A percentile compares a stretch with the other conserved stretches of the same genome.
phyloP scores from a whole-genome alignment of 2,113 vertebrate species.

The Geococcyx californianus region DNA sequence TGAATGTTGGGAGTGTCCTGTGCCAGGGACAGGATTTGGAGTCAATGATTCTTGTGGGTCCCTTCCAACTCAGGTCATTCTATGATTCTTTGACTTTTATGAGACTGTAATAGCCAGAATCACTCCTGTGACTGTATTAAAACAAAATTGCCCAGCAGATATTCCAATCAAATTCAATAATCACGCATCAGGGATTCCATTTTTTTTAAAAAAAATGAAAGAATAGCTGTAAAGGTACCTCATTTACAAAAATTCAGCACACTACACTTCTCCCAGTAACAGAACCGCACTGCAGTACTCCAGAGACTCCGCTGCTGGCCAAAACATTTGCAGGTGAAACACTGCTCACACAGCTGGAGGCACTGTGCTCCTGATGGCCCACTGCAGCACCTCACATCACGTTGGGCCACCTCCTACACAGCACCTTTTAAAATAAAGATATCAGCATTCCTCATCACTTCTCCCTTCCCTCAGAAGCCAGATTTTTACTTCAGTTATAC shows the following conservation, averaged over 20 bases:
- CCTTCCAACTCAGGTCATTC: too few relatives aligned
- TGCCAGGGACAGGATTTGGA: too few relatives aligned
- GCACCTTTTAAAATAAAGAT: neutral
- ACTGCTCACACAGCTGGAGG: neutral
- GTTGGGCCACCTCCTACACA: neutral
- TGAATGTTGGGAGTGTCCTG: too few relatives aligned
- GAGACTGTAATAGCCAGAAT: neutral
- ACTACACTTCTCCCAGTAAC: too few relatives aligned
- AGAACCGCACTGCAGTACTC: neutral
- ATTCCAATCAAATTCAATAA: slow-evolving; percentile 20
- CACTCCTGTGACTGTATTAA: neutral
- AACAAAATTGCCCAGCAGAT: neutral
- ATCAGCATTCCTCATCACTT: neutral
- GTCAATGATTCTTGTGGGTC: too few relatives aligned
- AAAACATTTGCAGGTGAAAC: neutral
- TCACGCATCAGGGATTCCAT: neutral
- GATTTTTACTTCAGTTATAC: neutral
- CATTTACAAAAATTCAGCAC: neutral
- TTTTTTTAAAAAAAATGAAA: neutral
- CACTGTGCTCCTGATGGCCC: fast-evolving
- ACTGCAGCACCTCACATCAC: neutral
- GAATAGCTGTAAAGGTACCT: neutral
- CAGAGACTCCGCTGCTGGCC: neutral
- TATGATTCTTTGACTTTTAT: neutral
- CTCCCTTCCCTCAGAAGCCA: neutral